Evolutionary conservation across 1,140 invertebrate species (phyloP), one percentile per base, ranked within the genome.

Genomic region (Drosophila trapezifrons): DNA sequence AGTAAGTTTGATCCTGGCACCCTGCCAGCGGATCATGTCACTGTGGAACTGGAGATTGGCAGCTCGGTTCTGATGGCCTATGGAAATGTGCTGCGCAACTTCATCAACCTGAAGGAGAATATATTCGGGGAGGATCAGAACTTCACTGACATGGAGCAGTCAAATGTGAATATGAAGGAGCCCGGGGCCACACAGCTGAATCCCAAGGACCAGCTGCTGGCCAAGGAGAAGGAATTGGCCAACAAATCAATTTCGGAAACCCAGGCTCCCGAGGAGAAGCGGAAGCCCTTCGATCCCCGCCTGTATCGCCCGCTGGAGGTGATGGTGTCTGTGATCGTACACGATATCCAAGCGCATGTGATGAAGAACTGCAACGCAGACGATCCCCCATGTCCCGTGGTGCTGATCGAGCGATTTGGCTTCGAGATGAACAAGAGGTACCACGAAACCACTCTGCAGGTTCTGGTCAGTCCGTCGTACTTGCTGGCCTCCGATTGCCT

Each of bases 401-500:
- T 98, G 76, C 93, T 98, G 46, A 93, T 99, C 13, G 98, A 99
- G 93, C 94, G 97, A 71, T 96, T 99, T 79, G 97, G 97, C 4
- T 99, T 99, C 93, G 98, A 99, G 94, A 97, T 99, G 97, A 96
- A 98, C 80, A 99, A 99, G 91, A 94, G 95, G 9, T 99, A 96
- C 90, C 94, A 94, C 69, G 97, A 99, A 92, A 99, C 98, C 0
- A 96, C 96, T 76, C 93, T 99, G 1, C 98, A 99, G 89, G 92
- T 99, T 0, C 92, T 99, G 1, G 92, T 99, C 0, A 98, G 97
- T 69, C 98, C 98, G 0, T 95, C 97, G 1, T 96, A 98, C 74
- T 92, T 98, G 58, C 93, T 97, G n/a, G 94, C 96, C 2, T 94
- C 95, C 1, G 97, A 97, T 83, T 95, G 94, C 71, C 91, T 96